phyloP scores from a whole-genome alignment of 2,797 vertebrate species.

The Thripadectes ignobilis region DNA sequence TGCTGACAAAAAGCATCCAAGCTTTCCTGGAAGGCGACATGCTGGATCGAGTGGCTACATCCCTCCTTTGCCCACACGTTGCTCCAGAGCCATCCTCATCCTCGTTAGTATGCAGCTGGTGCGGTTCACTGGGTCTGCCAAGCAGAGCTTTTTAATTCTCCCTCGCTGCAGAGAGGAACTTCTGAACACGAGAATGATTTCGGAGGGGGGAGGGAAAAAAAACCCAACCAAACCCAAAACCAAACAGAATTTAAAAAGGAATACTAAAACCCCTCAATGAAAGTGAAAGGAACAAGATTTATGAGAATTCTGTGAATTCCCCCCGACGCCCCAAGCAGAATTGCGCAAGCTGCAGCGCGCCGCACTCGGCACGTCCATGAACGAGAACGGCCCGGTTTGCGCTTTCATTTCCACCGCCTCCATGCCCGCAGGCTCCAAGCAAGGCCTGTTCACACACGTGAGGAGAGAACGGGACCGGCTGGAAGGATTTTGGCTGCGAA shows the following conservation, averaged over 20 bases:
- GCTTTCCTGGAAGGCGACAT: neutral
- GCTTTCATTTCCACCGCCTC: neutral
- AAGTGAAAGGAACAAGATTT: neutral
- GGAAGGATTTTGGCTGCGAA: neutral
- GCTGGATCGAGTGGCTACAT: neutral
- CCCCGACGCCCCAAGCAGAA: neutral
- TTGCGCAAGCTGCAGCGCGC: neutral
- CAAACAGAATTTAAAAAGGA: neutral
- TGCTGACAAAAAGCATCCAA: neutral
- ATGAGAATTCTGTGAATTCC: constrained; percentile 15
- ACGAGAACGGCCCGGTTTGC: neutral
- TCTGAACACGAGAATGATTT: constrained; percentile 37
- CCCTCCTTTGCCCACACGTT: neutral
- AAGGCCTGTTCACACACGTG: neutral
- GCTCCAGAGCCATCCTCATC: neutral
- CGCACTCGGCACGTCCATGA: neutral
- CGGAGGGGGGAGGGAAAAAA: neutral
- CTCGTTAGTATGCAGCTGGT: constrained; percentile 46
- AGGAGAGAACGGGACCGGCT: neutral
- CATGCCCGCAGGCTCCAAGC: neutral
- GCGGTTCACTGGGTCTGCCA: neutral
- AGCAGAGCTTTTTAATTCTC: constrained; percentile 41
- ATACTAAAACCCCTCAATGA: constrained; percentile 25
- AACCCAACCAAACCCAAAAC: neutral
- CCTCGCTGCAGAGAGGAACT: neutral